Evolutionary conservation across 2,888 invertebrate species (phyloP).

Genomic region (Entomobrya multifasciata): DNA sequence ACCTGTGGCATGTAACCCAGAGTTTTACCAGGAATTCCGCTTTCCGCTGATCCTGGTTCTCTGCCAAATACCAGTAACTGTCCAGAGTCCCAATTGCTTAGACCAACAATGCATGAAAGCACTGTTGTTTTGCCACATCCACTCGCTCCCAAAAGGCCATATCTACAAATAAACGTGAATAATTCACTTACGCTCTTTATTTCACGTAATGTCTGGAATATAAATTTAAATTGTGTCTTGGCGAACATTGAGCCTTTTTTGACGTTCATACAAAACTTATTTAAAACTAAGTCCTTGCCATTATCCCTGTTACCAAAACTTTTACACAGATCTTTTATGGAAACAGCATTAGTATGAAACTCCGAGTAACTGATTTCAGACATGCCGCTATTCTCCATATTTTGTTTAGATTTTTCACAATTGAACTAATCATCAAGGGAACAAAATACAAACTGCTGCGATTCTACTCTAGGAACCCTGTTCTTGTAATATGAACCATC

Average conservation of each 20-base stretch:
- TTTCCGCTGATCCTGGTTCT: slow-evolving; percentile 76
- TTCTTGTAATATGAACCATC: too few relatives aligned
- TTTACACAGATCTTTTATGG: not conserved
- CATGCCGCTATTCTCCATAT: too few relatives aligned
- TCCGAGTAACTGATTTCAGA: too few relatives aligned
- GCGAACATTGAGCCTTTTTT: slow-evolving; percentile 33
- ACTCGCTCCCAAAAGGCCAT: slow-evolving; percentile 43
- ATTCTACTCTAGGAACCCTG: too few relatives aligned
- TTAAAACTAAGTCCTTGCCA: too few relatives aligned
- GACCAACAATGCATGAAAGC: slow-evolving; percentile 81
- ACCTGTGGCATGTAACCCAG: slow-evolving; percentile 82
- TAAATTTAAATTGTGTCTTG: too few relatives aligned
- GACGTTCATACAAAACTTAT: not conserved
- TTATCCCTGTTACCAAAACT: not conserved
- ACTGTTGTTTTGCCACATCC: slow-evolving; percentile 81
- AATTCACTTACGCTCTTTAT: too few relatives aligned
- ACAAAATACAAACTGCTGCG: too few relatives aligned
- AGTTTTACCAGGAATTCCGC: slow-evolving; percentile 81
- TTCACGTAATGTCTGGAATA: too few relatives aligned
- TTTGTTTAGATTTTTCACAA: too few relatives aligned
- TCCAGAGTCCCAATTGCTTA: slow-evolving; percentile 81
- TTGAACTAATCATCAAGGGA: too few relatives aligned
- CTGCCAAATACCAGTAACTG: slow-evolving; percentile 81
- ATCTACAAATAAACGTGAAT: not conserved
- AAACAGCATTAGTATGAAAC: too few relatives aligned